These are phyloP conservation scores for Physella acuta DNA, from an alignment of 1,140 invertebrate genomes.

Conservation along the genomic window DNA sequence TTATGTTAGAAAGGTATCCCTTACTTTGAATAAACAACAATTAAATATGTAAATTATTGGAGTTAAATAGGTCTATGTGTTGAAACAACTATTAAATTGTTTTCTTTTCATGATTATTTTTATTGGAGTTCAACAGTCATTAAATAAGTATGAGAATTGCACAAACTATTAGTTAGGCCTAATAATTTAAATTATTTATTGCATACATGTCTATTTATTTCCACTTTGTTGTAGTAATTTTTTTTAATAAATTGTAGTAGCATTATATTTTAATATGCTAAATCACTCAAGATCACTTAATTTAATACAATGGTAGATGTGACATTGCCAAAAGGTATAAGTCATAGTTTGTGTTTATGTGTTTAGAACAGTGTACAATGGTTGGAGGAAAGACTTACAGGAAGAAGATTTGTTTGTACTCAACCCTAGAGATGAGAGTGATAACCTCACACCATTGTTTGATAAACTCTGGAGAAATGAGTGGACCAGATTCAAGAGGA, in stretches of 20 bases:
- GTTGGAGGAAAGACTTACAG: conserved; percentile 79
- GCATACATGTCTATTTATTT: too few species aligned
- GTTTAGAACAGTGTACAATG: conserved; percentile 71
- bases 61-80: too few species aligned
- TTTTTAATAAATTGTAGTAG: background rate
- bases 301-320: background rate
- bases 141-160: too few species aligned
- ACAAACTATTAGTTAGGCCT: too few species aligned
- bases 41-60: too few species aligned
- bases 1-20: too few species aligned
- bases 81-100: too few species aligned
- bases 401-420: conserved; percentile 86
- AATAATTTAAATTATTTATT: too few species aligned
- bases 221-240: too few species aligned
- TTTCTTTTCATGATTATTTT: too few species aligned
- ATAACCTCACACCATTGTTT: conserved; percentile 79
- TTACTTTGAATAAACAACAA: too few species aligned
- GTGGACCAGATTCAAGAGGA: conserved; percentile 26
- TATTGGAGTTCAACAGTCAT: too few species aligned
- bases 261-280: background rate
- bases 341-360: conserved; percentile 11
- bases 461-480: conserved; percentile 78
- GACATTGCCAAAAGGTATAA: background rate
- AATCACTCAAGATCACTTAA: background rate
- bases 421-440: conserved; percentile 78